Base-by-base conservation (phyloP, 2,797 vertebrate genomes). In the Podargus strigoides region DNA sequence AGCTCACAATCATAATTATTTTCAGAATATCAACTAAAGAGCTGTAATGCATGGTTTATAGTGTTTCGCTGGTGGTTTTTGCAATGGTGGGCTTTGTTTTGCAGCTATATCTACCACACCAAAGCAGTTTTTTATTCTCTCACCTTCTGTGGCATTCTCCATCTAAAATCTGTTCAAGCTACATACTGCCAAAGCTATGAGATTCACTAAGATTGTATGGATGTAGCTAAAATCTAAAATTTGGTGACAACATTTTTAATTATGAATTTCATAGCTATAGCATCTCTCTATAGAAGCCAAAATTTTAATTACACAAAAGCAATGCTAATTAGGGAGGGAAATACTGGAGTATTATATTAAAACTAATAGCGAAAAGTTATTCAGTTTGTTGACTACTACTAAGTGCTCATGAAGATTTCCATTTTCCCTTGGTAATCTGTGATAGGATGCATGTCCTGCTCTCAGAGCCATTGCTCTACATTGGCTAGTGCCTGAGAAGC, bases 1-100 rank as follows among this genome's bases (percentile, higher is more conserved):
- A 89, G 60, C 22, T 95, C 90, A 92, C 36, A 92, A 64, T 96
- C 94, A 94, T 95, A 95, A 94, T 95, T 95, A 97, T 94, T 97
- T 95, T 86, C 89, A 66, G 50, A 94, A 73, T 89, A 94, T 87
- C 85, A 90, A 87, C 70, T 95, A 60, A 94, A 95, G 72, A 86
- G 73, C 73, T 39, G 39, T 49, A 67, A 70, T 85, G n/a, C 50
- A 66, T 83, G 80, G 78, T 67, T 97, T 86, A 93, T 56, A 56
- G 75, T 30, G 5, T 79, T 85, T 88, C 83, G 77, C 77, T 94
- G 56, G 60, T 80, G 62, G 20, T 50, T 93, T 90, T 37, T 87
- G 67, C 39, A 62, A 17, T 60, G 49, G 78, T 70, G 39, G 59
- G 42, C 89, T 96, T 94, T 93, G 82, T 90, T 95, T 82, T 53